These are phyloP conservation scores for Drosophila novamexicana DNA, from an alignment of 1,140 invertebrate species.

Conservation along the genomic window DNA sequence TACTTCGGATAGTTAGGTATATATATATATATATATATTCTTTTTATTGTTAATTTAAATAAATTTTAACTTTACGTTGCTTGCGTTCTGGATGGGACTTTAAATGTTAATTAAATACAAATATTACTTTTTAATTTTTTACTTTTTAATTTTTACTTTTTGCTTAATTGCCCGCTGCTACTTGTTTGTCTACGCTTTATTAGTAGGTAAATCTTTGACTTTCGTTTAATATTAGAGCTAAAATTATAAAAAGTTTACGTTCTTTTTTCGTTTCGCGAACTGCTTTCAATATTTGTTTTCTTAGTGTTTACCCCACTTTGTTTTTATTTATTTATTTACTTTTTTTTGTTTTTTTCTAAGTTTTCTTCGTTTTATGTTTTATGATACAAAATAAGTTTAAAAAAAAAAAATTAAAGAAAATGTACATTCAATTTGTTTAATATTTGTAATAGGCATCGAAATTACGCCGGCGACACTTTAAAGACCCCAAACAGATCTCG, in stretches of 20 bases:
- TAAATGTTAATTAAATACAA: slow-evolving; percentile 49
- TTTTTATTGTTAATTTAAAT: slow-evolving; percentile 33
- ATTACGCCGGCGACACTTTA: background rate
- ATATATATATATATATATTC: background rate
- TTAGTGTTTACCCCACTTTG: background rate
- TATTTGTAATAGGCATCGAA: slow-evolving; percentile 7
- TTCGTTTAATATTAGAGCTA: slow-evolving; percentile 39
- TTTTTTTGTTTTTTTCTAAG: background rate
- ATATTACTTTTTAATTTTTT: slow-evolving; percentile 14
- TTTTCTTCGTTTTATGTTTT: slow-evolving; percentile 21
- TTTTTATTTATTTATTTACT: slow-evolving; percentile 6
- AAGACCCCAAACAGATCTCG: background rate
- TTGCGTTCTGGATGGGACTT: slow-evolving; percentile 38
- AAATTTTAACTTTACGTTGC: slow-evolving; percentile 38
- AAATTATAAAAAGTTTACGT: slow-evolving; percentile 37
- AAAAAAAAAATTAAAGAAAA: slow-evolving; percentile 1
- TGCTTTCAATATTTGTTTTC: slow-evolving; percentile 13
- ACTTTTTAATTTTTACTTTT: slow-evolving; percentile 2
- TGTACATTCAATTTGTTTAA: background rate
- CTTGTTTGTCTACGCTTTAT: slow-evolving; percentile 36
- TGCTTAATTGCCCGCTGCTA: slow-evolving; percentile 38
- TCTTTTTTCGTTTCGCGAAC: slow-evolving; percentile 26
- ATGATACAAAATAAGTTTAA: slow-evolving; percentile 32
- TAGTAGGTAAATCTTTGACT: slow-evolving; percentile 47
- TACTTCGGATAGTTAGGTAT: slow-evolving; percentile 18